Conservation (phyloP, 1,140 invertebrate genomes). For the Euura lappo region DNA sequence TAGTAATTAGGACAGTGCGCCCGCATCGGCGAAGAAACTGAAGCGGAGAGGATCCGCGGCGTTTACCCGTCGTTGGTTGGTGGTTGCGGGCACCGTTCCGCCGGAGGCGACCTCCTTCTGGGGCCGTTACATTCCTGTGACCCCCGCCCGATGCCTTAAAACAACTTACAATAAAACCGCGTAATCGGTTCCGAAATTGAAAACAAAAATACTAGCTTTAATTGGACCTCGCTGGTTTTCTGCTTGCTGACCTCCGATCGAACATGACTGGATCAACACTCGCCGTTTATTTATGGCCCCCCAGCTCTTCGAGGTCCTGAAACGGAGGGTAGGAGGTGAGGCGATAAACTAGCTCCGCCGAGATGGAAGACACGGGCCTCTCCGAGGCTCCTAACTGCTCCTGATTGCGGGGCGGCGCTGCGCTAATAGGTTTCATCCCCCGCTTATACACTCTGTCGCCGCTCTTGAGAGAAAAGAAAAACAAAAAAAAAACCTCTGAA, state of each 20-base stretch:
- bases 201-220: not conserved
- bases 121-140: constrained; percentile 52
- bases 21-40: constrained; percentile 45
- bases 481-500: constrained; percentile 8
- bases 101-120: constrained; percentile 31
- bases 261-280: no score
- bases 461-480: not conserved
- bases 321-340: not conserved
- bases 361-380: not conserved
- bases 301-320: not conserved
- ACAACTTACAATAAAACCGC: constrained; percentile 34
- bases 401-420: constrained; percentile 34
- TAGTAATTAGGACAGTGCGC: constrained; percentile 62
- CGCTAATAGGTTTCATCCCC: constrained; percentile 38
- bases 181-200: not conserved
- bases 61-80: not conserved
- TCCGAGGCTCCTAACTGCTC: constrained; percentile 24
- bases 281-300: no score
- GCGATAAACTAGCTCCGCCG: not conserved
- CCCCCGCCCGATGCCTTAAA: constrained; percentile 33
- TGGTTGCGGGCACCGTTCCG: not conserved
- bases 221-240: not conserved
- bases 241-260: no score
- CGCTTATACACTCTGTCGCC: constrained; percentile 11
- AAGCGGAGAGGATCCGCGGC: not conserved